phyloP scores from a whole-genome alignment of 2,888 invertebrate genomes.

The Harmothoe impar region DNA sequence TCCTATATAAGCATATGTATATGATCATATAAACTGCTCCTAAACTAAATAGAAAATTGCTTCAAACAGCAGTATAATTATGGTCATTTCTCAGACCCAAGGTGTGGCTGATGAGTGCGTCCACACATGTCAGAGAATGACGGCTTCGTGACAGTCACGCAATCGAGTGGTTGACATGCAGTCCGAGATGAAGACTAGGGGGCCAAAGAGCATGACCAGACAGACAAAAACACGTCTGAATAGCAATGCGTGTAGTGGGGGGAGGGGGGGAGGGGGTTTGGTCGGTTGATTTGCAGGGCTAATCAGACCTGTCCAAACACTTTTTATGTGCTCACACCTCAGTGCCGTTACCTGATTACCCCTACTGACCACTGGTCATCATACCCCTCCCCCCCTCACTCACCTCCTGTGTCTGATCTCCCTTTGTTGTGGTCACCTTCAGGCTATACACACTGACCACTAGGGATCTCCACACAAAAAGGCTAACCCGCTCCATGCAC shows the following conservation, averaged over 20 bases:
- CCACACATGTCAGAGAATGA: too few relatives aligned
- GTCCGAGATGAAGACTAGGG: too few relatives aligned
- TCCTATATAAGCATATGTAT: too few relatives aligned
- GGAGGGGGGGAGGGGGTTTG: not conserved
- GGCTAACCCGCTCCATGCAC: not conserved
- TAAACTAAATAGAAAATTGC: too few relatives aligned
- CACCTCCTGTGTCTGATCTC: not conserved
- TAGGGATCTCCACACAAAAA: not conserved
- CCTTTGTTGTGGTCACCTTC: constrained; percentile 40
- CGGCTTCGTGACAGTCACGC: too few relatives aligned
- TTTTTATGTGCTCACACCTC: constrained; percentile 46
- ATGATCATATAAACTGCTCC: too few relatives aligned
- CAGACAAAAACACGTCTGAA: not conserved
- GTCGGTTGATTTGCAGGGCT: not conserved
- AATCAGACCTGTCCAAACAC: constrained; percentile 39
- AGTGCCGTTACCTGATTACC: not conserved
- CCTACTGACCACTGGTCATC: not conserved
- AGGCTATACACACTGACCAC: not conserved
- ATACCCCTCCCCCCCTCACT: not conserved
- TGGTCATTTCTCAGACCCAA: too few relatives aligned
- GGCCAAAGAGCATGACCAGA: too few relatives aligned
- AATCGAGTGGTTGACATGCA: too few relatives aligned
- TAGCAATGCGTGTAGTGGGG: not conserved
- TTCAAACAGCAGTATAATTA: too few relatives aligned
- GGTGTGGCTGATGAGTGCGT: too few relatives aligned